Conservation (phyloP, 2,113 vertebrate genomes). For the Platysteira castanea region DNA sequence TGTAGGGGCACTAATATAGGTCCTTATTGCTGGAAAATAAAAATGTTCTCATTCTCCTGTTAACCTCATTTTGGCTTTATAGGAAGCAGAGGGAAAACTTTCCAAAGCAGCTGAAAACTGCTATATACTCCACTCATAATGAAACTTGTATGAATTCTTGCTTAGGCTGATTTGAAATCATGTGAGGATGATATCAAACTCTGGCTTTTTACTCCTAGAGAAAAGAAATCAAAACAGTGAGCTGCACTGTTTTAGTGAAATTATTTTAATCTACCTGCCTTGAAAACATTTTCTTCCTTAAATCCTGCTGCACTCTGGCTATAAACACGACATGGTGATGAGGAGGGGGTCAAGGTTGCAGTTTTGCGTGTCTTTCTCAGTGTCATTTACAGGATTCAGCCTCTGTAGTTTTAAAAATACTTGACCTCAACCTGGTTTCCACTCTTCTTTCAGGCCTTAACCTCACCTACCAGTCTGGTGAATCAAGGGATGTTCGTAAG, state of each 20-base stretch:
- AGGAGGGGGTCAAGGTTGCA: background rate
- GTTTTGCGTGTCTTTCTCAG: background rate
- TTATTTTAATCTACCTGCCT: background rate
- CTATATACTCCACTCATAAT: fast-evolving
- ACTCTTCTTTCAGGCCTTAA: background rate
- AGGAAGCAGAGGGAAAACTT: background rate
- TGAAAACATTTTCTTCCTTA: background rate
- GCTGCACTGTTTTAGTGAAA: background rate
- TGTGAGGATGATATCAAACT: background rate
- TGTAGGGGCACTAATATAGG: background rate
- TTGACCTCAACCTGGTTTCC: background rate
- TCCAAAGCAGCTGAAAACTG: background rate
- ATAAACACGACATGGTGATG: background rate
- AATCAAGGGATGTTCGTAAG: background rate
- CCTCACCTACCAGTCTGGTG: background rate
- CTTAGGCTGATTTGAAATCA: background rate
- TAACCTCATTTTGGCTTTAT: background rate
- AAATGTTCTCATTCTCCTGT: background rate
- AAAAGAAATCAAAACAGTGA: background rate
- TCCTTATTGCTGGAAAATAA: background rate
- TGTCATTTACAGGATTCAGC: background rate
- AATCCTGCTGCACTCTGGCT: background rate
- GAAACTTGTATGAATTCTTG: background rate
- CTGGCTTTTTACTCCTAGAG: background rate
- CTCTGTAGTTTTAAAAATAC: background rate